A percentile compares a stretch with the other conserved stretches of the same genome.
These are phyloP conservation scores for Calidris pugnax DNA, from an alignment of 2,113 vertebrate genomes.

Conservation along the genomic window DNA sequence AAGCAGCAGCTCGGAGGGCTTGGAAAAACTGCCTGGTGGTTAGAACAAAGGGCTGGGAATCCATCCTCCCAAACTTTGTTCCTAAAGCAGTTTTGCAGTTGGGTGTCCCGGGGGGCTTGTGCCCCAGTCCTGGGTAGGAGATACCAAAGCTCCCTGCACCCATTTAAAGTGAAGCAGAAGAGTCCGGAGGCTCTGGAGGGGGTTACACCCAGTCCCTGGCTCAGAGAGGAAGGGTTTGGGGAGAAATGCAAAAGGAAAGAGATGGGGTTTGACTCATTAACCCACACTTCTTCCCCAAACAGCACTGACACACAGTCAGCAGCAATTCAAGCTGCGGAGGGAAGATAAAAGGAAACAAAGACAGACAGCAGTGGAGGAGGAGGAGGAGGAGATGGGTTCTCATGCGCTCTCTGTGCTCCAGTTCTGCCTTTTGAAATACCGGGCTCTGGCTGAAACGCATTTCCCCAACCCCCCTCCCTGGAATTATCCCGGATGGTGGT, in stretches of 20 bases:
- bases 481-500: rapidly evolving
- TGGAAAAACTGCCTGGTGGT: not conserved
- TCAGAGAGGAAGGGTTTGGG: not conserved
- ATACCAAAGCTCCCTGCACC: not conserved
- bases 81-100: not conserved
- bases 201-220: not conserved
- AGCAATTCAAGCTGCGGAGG: not conserved
- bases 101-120: not conserved
- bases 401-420: not conserved
- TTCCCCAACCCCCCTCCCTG: not conserved
- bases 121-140: not conserved
- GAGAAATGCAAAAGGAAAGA: not conserved
- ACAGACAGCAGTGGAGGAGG: not conserved
- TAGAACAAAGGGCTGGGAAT: not conserved
- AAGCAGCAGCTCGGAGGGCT: not conserved
- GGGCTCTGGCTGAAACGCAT: not conserved
- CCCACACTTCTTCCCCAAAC: not conserved
- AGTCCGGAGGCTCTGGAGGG: not conserved
- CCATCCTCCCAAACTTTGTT: not conserved
- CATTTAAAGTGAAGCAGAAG: not conserved
- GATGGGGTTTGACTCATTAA: not conserved
- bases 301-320: not conserved
- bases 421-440: not conserved
- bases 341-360: slow-evolving; percentile 15
- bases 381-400: not conserved